A percentile compares a stretch with the other conserved stretches of the same genome.
These are phyloP conservation scores for Lepidocyrtoides sp. DNA, from an alignment of 2,888 invertebrate genomes.

Conservation along the genomic window DNA sequence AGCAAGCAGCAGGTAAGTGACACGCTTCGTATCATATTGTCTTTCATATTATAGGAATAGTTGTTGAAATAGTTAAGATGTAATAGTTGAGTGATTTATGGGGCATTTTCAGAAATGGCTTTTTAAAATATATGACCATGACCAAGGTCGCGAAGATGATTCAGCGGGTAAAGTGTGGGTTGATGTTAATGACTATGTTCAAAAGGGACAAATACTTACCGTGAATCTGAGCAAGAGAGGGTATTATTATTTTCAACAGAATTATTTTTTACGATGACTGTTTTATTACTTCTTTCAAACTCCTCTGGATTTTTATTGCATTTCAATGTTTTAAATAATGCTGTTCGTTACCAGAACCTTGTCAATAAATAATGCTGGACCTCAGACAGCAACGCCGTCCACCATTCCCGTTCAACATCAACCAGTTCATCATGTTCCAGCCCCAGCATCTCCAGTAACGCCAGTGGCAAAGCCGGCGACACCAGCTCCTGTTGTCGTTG, in stretches of 20 bases:
- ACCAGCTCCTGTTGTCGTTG: slow-evolving; percentile 36
- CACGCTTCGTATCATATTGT: too few relatives aligned
- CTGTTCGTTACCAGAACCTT: slow-evolving; percentile 53
- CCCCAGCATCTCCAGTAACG: slow-evolving; percentile 39
- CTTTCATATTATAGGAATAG: too few relatives aligned
- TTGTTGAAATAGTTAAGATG: too few relatives aligned
- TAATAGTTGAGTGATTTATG: too few relatives aligned
- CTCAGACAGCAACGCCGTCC: slow-evolving; percentile 14
- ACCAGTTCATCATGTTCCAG: slow-evolving; percentile 10
- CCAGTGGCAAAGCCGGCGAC: slow-evolving; percentile 24
- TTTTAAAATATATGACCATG: slow-evolving; percentile 78
- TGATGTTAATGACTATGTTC: slow-evolving; percentile 76
- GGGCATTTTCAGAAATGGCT: slow-evolving; percentile 75
- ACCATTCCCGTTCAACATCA: neutral
- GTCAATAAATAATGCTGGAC: slow-evolving; percentile 39
- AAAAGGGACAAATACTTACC: slow-evolving; percentile 73
- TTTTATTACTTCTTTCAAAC: too few relatives aligned
- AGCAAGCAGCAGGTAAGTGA: slow-evolving; percentile 78
- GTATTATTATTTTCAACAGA: slow-evolving; percentile 39
- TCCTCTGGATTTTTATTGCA: neutral
- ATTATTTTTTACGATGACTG: too few relatives aligned
- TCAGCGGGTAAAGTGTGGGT: slow-evolving; percentile 79
- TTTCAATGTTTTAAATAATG: neutral
- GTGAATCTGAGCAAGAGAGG: slow-evolving; percentile 80
- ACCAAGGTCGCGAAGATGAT: slow-evolving; percentile 79